phyloP scores from a whole-genome alignment of 1,140 invertebrate species.

The Drosophila sp. region DNA sequence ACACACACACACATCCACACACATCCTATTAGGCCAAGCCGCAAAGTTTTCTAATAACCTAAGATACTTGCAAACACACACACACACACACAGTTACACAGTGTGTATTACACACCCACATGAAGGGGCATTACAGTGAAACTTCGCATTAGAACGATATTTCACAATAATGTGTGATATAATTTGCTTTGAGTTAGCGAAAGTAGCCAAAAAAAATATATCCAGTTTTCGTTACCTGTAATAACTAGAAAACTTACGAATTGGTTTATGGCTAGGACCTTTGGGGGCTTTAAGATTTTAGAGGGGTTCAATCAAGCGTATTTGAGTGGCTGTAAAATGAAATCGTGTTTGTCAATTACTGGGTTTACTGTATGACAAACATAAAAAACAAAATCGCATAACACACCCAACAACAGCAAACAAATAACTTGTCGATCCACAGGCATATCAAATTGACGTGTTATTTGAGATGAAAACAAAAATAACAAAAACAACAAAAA shows the following conservation, averaged over 20 bases:
- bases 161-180: slow-evolving; percentile 25
- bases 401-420: slow-evolving; percentile 18
- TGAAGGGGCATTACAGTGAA: neutral
- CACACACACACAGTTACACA: slow-evolving; percentile 5
- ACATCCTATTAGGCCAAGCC: slow-evolving; percentile 13
- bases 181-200: too few relatives aligned
- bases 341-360: neutral
- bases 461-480: slow-evolving; percentile 32
- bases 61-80: slow-evolving; percentile 63
- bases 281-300: too few relatives aligned
- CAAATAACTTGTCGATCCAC: slow-evolving; percentile 39
- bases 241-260: too few relatives aligned
- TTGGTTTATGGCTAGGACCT: too few relatives aligned
- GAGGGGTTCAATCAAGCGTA: too few relatives aligned
- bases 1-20: too few relatives aligned
- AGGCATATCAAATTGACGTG: slow-evolving; percentile 69
- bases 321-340: neutral
- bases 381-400: neutral
- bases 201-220: too few relatives aligned
- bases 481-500: slow-evolving; percentile 29
- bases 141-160: too few relatives aligned
- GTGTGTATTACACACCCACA: neutral
- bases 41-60: slow-evolving; percentile 72
- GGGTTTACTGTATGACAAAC: neutral
- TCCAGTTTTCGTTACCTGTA: too few relatives aligned